Evolutionary conservation across 2,888 invertebrate species (phyloP).

Genomic region (Kryphioiulus occultus): DNA sequence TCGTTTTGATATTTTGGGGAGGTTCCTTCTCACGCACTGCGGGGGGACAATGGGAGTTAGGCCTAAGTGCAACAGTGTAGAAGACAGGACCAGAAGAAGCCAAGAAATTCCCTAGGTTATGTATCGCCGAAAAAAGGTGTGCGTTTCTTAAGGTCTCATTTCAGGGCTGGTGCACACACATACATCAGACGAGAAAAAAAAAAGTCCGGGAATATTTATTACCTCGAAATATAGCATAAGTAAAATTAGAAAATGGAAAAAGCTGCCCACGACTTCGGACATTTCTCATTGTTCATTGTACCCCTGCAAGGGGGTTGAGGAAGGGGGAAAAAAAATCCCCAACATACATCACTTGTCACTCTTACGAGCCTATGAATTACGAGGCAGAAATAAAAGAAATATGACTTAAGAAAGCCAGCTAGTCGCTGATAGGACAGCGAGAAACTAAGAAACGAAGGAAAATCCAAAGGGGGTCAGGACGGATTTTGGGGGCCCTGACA

Average conservation of each 20-base stretch:
- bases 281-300: conserved; percentile 38
- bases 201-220: conserved; percentile 20
- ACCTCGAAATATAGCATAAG: conserved; percentile 38
- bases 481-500: neutral
- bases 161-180: conserved; percentile 35
- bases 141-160: conserved; percentile 24
- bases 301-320: conserved; percentile 1
- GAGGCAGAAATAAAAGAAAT: conserved; percentile 31
- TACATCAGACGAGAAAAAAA: neutral
- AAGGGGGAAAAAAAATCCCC: neutral
- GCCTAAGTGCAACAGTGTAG: conserved; percentile 27
- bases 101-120: neutral
- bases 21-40: conserved; percentile 27
- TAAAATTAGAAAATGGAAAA: conserved; percentile 35
- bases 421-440: conserved; percentile 3
- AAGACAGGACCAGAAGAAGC: conserved; percentile 20
- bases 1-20: conserved; percentile 1
- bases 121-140: neutral
- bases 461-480: conserved; percentile 36
- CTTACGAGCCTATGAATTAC: neutral
- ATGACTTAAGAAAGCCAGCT: conserved; percentile 8
- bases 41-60: neutral
- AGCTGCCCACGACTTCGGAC: conserved; percentile 35
- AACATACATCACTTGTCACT: conserved; percentile 29
- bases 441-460: neutral